Evolutionary conservation across 2,888 invertebrate genomes (phyloP).

Genomic region (Mactromeris polynyma): DNA sequence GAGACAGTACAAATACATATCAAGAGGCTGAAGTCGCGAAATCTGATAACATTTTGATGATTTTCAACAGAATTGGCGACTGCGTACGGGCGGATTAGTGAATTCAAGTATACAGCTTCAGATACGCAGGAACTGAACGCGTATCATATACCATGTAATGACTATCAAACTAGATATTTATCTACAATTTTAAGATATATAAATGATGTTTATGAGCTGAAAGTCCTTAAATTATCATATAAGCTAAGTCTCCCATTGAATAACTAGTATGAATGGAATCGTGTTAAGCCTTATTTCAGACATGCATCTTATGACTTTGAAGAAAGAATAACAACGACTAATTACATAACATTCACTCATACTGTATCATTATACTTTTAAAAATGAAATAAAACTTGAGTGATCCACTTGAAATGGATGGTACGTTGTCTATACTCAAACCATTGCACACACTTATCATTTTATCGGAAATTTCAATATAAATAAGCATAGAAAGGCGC

Average conservation of each 20-base stretch:
- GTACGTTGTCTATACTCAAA: not conserved
- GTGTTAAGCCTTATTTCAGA: slow-evolving; percentile 13
- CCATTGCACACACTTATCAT: slow-evolving; percentile 28
- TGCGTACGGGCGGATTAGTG: not conserved
- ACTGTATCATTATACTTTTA: slow-evolving; percentile 14
- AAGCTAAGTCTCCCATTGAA: not conserved
- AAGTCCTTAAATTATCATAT: slow-evolving; percentile 13
- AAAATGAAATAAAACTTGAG: slow-evolving; percentile 28
- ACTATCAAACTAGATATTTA: not conserved
- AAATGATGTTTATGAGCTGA: not conserved
- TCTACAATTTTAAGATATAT: slow-evolving; percentile 1
- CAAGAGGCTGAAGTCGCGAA: slow-evolving; percentile 14
- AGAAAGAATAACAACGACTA: slow-evolving; percentile 6
- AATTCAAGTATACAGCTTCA: not conserved
- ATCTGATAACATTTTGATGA: slow-evolving; percentile 16
- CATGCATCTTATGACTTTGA: slow-evolving; percentile 16
- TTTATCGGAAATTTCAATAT: slow-evolving; percentile 52
- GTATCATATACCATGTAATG: slow-evolving; percentile 9
- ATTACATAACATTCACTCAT: slow-evolving; percentile 14
- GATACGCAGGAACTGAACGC: not conserved
- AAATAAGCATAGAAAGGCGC: slow-evolving; percentile 47
- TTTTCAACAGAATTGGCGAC: slow-evolving; percentile 18
- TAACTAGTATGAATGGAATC: not conserved
- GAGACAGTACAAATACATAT: not conserved
- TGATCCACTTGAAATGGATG: slow-evolving; percentile 16